Evolutionary conservation across 1,140 invertebrate species (phyloP), one percentile per base, ranked within the genome.

Genomic region (Megathymus violae): DNA sequence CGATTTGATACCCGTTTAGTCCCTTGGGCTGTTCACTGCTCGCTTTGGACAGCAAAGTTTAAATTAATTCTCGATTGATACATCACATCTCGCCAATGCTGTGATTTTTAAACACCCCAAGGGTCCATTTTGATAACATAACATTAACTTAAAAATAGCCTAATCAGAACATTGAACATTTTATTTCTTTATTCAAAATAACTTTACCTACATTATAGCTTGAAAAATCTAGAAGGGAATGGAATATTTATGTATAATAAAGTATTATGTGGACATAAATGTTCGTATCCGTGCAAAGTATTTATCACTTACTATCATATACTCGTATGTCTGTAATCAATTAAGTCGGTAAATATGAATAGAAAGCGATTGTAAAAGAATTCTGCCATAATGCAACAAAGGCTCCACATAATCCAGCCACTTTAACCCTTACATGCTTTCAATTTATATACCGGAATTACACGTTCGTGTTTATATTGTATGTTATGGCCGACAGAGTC

Each of bases 61-160:
- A 86, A 88, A 89, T 89, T 88, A 86, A 89, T 85, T 89, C 78
- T 69, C 78, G 78, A 85, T 85, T 88, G 85, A 88, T 80, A 87
- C 82, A 86, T 82, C 78, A 80, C 71, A 84, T 81, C 78, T 79
- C 67, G 68, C 70, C 77, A 74, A 74, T 80, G 73, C 68, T 79
- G 67, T 81, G 80, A 82, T 83, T 86, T 85, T 86, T 80, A 85
- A 84, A 83, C 76, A 80, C 71, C 75, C 77, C 50, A 51, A 62
- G 74, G 69, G 69, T 60, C 67, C 61, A 67, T 76, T 74, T 82
- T 36, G 64, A 66, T 67, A 66, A 66, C 52, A 52, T 51, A 43
- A 14, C 14, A 65, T 48, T 38, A 50, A 56, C 47, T 64, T 48
- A 62, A 72, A 72, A 64, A 54, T 11, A 11, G 25, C 58, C 34